phyloP scores from a whole-genome alignment of 2,797 vertebrate species.

The Lutjanus campechanus region DNA sequence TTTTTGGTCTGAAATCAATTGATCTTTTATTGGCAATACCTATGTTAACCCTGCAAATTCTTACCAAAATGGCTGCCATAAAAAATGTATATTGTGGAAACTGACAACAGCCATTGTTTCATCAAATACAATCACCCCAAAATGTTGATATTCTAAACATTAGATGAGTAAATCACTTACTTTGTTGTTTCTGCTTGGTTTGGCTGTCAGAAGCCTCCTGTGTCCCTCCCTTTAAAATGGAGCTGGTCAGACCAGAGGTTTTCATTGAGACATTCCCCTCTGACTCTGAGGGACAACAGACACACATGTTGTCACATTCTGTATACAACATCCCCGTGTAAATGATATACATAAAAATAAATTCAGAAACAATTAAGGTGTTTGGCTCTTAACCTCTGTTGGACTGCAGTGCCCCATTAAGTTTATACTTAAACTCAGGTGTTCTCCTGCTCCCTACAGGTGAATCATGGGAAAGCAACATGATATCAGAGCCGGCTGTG shows the following conservation, averaged over 20 bases:
- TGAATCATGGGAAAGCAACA: conserved; percentile 45
- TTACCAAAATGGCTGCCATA: no score
- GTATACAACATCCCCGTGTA: neutral
- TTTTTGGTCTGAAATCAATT: no score
- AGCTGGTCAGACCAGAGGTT: conserved; percentile 10
- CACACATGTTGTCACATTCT: neutral
- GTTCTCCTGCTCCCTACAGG: conserved; percentile 59
- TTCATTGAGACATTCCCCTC: conserved; percentile 8
- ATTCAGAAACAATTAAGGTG: neutral
- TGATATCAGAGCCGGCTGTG: conserved; percentile 53
- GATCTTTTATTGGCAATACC: no score
- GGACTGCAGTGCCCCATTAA: conserved; percentile 7
- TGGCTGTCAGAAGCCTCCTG: neutral
- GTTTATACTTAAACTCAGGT: conserved; percentile 38
- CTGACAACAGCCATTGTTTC: neutral
- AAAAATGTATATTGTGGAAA: neutral
- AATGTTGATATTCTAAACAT: neutral
- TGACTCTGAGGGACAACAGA: conserved; percentile 24
- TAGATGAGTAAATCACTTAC: conserved; percentile 49
- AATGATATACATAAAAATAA: neutral
- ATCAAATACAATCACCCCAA: neutral
- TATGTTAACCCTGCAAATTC: no score
- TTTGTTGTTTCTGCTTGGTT: conserved; percentile 41
- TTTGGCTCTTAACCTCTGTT: conserved; percentile 61
- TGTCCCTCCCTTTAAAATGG: conserved; percentile 34